Conservation (phyloP, 1,140 invertebrate species). For the Papilio helenus region DNA sequence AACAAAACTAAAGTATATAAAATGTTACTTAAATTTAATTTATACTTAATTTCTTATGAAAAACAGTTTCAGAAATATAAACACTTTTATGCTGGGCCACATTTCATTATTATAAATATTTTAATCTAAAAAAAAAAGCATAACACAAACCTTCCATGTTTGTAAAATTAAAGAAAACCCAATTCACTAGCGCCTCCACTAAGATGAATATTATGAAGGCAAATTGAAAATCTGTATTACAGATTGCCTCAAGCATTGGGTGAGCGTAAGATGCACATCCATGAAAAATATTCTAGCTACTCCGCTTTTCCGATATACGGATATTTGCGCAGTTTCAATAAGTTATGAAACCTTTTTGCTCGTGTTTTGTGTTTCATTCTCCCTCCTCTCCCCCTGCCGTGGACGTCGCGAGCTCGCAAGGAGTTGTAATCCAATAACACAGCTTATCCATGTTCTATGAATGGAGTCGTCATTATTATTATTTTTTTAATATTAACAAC, state of each 20-base stretch:
- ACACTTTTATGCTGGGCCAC: too few relatives aligned
- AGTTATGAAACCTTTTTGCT: slow-evolving; percentile 62
- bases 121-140: background rate
- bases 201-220: background rate
- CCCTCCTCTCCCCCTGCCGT: background rate
- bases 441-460: slow-evolving; percentile 47
- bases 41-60: too few relatives aligned
- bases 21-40: too few relatives aligned
- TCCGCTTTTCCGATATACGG: slow-evolving; percentile 29
- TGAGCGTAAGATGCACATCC: background rate
- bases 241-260: slow-evolving; percentile 13
- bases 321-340: slow-evolving; percentile 45
- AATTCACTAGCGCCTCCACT: background rate
- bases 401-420: slow-evolving; percentile 45
- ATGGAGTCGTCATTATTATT: slow-evolving; percentile 36
- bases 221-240: slow-evolving; percentile 33
- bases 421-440: slow-evolving; percentile 70
- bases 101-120: too few relatives aligned
- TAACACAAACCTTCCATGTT: background rate
- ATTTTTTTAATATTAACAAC: too few relatives aligned
- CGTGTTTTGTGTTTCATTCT: slow-evolving; percentile 57
- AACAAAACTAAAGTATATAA: too few relatives aligned
- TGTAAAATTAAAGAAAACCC: slow-evolving; percentile 1
- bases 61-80: too few relatives aligned
- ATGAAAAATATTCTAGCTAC: slow-evolving; percentile 1